Conservation (phyloP, 2,797 vertebrate genomes). For the Sitta carolinensis region DNA sequence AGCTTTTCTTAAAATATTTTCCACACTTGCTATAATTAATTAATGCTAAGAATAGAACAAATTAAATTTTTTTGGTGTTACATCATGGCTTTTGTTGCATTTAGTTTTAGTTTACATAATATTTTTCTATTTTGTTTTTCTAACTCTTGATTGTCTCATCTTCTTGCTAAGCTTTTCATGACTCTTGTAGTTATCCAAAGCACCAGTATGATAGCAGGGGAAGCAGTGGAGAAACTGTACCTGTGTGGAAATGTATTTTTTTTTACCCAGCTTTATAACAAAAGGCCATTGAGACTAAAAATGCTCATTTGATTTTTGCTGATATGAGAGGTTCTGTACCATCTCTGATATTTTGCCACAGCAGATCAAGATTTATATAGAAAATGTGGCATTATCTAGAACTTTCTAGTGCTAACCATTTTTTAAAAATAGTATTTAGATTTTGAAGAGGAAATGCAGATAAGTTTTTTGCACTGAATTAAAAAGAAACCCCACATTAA, state of each 20-base stretch:
- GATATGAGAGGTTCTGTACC: conserved; percentile 25
- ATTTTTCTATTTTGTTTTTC: not conserved
- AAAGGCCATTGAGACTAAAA: not conserved
- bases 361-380: conserved; percentile 19
- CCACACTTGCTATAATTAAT: not conserved
- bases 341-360: conserved; percentile 40
- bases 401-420: not conserved
- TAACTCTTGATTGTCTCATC: not conserved
- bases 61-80: not conserved
- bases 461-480: not conserved
- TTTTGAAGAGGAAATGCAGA: not conserved
- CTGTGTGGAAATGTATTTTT: not conserved
- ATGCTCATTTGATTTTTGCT: conserved; percentile 43
- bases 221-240: not conserved
- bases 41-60: not conserved
- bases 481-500: not conserved
- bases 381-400: conserved; percentile 37
- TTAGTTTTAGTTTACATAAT: not conserved
- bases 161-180: not conserved
- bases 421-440: not conserved
- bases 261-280: not conserved
- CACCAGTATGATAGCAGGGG: not conserved
- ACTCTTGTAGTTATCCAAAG: not conserved
- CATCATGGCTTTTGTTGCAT: not conserved
- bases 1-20: not conserved